Evolutionary conservation across 1,140 invertebrate genomes (phyloP).

Genomic region (Hesperophylax magnus): DNA sequence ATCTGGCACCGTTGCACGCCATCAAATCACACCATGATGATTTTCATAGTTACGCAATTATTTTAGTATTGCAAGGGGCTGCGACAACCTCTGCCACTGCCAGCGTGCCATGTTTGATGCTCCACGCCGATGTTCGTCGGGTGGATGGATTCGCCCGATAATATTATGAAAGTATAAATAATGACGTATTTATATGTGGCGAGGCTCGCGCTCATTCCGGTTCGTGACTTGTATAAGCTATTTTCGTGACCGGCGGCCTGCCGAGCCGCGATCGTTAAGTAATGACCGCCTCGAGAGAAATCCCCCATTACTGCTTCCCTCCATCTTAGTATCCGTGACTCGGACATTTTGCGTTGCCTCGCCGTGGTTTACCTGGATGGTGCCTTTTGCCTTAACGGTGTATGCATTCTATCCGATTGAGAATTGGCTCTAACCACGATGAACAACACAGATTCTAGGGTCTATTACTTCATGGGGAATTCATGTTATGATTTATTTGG

Average conservation of each 20-base stretch:
- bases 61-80: not conserved
- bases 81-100: not conserved
- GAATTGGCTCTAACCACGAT: no score
- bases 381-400: not conserved
- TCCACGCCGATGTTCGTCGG: not conserved
- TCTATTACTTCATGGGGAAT: no score
- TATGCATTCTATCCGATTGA: not conserved
- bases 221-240: slow-evolving; percentile 52
- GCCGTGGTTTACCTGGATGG: slow-evolving; percentile 17
- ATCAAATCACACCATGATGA: not conserved
- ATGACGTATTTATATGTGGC: slow-evolving; percentile 36
- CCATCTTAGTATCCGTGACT: slow-evolving; percentile 42
- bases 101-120: not conserved
- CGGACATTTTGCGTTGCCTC: slow-evolving; percentile 17
- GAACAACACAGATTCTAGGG: no score
- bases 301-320: slow-evolving; percentile 35
- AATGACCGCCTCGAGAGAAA: slow-evolving; percentile 41
- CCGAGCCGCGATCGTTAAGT: slow-evolving; percentile 38
- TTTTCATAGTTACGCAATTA: slow-evolving; percentile 15
- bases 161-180: slow-evolving; percentile 29
- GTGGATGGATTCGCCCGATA: slow-evolving; percentile 37
- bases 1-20: not conserved
- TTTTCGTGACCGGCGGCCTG: slow-evolving; percentile 48
- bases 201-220: slow-evolving; percentile 45
- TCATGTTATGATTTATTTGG: no score